Percentiles rank a stretch among this genome's conserved stretches.
Evolutionary conservation across 2,888 invertebrate genomes (phyloP).

Genomic region (Amphiduros pacificus): DNA sequence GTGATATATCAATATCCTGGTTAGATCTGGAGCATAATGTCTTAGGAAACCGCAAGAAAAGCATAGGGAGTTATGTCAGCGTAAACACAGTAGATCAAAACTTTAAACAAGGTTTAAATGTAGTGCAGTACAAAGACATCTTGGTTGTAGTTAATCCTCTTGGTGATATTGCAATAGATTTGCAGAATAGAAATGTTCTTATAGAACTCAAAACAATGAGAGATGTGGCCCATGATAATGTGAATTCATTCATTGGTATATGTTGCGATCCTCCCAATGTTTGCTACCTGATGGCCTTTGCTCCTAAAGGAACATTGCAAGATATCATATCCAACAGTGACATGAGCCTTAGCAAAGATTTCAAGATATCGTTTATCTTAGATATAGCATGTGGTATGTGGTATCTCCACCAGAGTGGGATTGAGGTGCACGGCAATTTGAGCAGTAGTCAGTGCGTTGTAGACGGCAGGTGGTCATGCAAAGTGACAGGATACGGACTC

Average conservation of each 20-base stretch:
- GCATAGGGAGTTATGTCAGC: no score
- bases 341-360: not conserved
- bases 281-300: not conserved
- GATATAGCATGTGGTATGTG: not conserved
- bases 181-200: not conserved
- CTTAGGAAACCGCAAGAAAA: no score
- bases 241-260: not conserved
- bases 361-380: not conserved
- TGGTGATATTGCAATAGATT: not conserved
- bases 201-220: not conserved
- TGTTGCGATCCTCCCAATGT: not conserved
- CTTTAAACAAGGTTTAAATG: no score
- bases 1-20: no score
- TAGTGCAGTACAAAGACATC: no score
- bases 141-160: not conserved
- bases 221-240: not conserved
- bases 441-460: no score
- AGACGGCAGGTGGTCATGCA: no score
- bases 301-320: not conserved
- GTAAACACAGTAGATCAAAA: no score
- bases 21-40: no score
- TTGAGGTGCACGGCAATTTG: no score
- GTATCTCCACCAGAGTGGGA: not conserved
- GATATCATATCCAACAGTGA: not conserved
- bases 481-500: no score